These are phyloP conservation scores for Microctenopoma steveboyesi DNA, from an alignment of 2,797 vertebrate species.

Conservation along the genomic window DNA sequence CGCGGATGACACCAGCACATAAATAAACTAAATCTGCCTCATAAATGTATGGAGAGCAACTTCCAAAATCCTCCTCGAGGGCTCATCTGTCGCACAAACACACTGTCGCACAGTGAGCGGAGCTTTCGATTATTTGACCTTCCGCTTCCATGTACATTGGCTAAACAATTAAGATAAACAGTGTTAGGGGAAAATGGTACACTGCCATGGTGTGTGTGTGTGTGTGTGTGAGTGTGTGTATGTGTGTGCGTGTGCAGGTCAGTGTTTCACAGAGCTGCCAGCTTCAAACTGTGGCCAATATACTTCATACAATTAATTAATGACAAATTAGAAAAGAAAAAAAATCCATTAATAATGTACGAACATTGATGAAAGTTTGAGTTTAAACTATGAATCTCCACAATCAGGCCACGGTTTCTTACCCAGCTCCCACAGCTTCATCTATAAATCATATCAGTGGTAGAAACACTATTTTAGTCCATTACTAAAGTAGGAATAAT, in stretches of 20 bases:
- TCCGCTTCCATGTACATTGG: constrained; percentile 26
- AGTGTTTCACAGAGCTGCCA: not conserved
- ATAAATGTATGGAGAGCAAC: constrained; percentile 14
- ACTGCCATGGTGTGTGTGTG: not conserved
- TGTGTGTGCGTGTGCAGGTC: not conserved
- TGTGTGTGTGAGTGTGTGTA: not conserved
- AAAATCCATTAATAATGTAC: constrained; percentile 13
- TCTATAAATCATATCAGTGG: constrained; percentile 1
- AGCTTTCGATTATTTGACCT: constrained; percentile 41
- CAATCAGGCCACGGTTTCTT: not conserved
- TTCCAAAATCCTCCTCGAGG: constrained; percentile 17
- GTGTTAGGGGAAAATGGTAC: constrained; percentile 6
- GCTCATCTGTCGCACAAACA: constrained; percentile 1
- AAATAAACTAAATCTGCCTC: constrained; percentile 32
- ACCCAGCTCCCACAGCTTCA: not conserved
- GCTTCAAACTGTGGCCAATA: not conserved
- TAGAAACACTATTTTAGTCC: not conserved
- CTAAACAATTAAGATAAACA: constrained; percentile 43
- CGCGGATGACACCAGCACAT: constrained; percentile 22
- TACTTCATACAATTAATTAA: constrained; percentile 1
- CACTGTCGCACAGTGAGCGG: not conserved
- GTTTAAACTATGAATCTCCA: constrained; percentile 11
- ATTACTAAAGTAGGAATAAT: not conserved
- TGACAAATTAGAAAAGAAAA: constrained; percentile 12
- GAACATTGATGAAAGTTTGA: constrained; percentile 9